Evolutionary conservation across 2,113 vertebrate genomes (phyloP), one percentile per base, ranked within the genome.

Genomic region (Heteronetta atricapilla): DNA sequence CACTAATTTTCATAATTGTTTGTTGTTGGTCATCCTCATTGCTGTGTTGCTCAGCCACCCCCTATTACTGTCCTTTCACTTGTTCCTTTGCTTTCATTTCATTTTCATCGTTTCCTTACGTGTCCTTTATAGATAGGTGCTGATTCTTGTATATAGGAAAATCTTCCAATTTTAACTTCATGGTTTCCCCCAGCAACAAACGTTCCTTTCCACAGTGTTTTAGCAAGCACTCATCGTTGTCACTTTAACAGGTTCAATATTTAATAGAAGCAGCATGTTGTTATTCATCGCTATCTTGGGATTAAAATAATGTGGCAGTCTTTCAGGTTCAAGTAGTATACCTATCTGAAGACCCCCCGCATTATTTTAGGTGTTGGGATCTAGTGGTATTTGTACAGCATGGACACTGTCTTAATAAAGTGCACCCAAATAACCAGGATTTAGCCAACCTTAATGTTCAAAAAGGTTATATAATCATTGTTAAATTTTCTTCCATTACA

Each of bases 371-470:
- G 59, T 89, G 48, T 74, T 93, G 69, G 82, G 50, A 67, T 84
- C 25, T 80, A 55, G 68, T 23, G 46, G 33, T 77, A 88, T 93
- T 93, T 94, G 59, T 81, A 88, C 82, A 70, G 88, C 88, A 85
- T 86, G 90, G 66, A 90, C 91, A 80, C 66, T 81, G 44, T 94
- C 55, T 74, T 68, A 79, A 86, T 81, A 53, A 92, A 82, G 59
- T 10, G 13, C 83, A 88, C 91, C 44, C 68, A 78, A 85, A 67
- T 76, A 72, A 76, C 53, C 28, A 86, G 79, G 80, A 93, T 95
- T 97, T 97, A 97, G 95, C 96, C 94, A 97, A 59, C 96, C 95
- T 97, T 97, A 97, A 96, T 97, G 95, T 97, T 44, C 66, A 77
- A 63, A 94, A 84, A 40, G 38, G 52, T 56, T 86, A 55, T 60